Conservation (phyloP, 2,113 vertebrate species). For the Gila orcuttii region DNA sequence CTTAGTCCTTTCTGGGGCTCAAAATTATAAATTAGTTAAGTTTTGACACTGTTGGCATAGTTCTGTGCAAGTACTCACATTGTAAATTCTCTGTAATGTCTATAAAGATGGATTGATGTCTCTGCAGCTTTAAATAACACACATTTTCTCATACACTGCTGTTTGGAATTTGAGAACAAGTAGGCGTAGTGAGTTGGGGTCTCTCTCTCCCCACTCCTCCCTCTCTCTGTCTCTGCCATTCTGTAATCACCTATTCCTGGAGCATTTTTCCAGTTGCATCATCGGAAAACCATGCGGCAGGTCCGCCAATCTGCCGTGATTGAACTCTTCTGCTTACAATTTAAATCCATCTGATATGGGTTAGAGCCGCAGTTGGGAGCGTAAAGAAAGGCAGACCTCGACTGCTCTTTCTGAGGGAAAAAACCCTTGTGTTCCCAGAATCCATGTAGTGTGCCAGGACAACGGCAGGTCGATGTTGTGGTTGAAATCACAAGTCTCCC, state of each 20-base stretch:
- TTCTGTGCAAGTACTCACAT: background rate
- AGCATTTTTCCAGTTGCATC: constrained; percentile 81
- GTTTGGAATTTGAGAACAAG: constrained; percentile 59
- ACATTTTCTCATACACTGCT: constrained; percentile 3
- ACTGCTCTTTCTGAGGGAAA: background rate
- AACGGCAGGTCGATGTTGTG: background rate
- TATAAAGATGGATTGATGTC: background rate
- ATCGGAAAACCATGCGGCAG: constrained; percentile 74
- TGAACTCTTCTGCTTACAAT: constrained; percentile 74
- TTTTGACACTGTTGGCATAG: background rate
- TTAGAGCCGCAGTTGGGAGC: constrained; percentile 58
- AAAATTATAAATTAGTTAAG: too few relatives aligned
- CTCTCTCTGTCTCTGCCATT: constrained; percentile 50
- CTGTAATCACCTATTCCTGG: constrained; percentile 81
- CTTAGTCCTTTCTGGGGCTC: background rate
- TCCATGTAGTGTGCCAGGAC: constrained; percentile 32
- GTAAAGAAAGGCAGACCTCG: constrained; percentile 37
- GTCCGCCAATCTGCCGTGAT: constrained; percentile 66
- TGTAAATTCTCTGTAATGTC: constrained; percentile 1
- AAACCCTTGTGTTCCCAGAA: background rate
- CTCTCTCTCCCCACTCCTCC: constrained; percentile 48
- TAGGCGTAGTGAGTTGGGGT: constrained; percentile 59
- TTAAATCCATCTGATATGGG: constrained; percentile 71
- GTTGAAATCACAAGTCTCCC: constrained; percentile 3
- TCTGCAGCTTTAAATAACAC: constrained; percentile 33